These are phyloP conservation scores for Phortica magna DNA, from an alignment of 2,888 invertebrate species.

Conservation along the genomic window DNA sequence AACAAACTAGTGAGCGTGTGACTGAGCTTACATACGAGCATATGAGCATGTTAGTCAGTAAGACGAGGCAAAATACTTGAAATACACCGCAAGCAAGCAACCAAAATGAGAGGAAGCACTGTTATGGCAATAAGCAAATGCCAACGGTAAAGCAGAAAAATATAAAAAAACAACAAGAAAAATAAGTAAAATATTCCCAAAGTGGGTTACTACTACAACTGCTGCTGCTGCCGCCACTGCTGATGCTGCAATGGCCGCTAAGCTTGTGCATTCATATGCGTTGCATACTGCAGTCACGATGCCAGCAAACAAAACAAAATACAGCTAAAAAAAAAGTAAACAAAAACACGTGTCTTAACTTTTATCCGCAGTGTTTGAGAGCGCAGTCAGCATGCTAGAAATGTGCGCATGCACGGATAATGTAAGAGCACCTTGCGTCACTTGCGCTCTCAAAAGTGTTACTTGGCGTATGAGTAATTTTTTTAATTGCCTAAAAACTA, in stretches of 20 bases:
- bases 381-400: conserved; percentile 35
- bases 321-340: conserved; percentile 65
- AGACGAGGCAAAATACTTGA: conserved; percentile 53
- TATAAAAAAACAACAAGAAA: neutral
- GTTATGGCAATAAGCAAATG: conserved; percentile 4
- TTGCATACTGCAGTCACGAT: conserved; percentile 3
- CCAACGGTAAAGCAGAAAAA: neutral
- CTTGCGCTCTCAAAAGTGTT: conserved; percentile 23
- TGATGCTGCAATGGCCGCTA: conserved; percentile 37
- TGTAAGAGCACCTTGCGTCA: conserved; percentile 16
- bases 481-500: neutral
- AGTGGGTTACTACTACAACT: conserved; percentile 30
- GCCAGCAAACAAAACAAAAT: conserved; percentile 4
- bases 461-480: conserved; percentile 41
- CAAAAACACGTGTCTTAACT: conserved; percentile 63
- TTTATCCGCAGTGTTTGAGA: conserved; percentile 53
- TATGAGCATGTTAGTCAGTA: conserved; percentile 35
- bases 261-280: conserved; percentile 10
- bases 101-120: conserved; percentile 40
- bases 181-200: neutral
- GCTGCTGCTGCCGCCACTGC: neutral
- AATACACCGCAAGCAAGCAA: conserved; percentile 58
- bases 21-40: neutral
- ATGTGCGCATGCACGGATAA: conserved; percentile 37
- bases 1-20: neutral